phyloP scores from a whole-genome alignment of 2,888 invertebrate genomes.

The Lottia gigantea region DNA sequence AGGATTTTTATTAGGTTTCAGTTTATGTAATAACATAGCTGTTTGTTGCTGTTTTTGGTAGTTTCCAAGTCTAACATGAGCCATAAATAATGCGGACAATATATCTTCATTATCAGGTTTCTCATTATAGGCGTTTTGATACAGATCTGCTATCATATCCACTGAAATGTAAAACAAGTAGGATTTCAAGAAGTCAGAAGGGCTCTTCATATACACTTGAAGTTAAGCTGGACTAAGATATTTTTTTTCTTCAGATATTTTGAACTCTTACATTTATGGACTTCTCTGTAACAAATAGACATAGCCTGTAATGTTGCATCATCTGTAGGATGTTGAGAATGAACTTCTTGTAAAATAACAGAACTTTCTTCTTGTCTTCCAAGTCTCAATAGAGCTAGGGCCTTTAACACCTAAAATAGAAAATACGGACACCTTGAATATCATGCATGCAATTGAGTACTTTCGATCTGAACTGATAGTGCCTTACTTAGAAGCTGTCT shows the following conservation, averaged over 20 bases:
- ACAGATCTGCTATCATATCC: slow-evolving; percentile 87
- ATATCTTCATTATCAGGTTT: slow-evolving; percentile 92
- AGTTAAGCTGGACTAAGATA: too few relatives aligned
- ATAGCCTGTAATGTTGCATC: slow-evolving; percentile 95
- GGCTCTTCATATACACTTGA: too few relatives aligned
- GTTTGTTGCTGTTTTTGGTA: slow-evolving; percentile 90
- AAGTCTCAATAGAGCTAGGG: slow-evolving; percentile 87
- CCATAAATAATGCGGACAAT: slow-evolving; percentile 93
- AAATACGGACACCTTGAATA: neutral
- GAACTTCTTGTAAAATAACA: slow-evolving; percentile 78
- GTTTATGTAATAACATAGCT: slow-evolving; percentile 90
- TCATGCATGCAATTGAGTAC: neutral
- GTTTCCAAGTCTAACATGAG: slow-evolving; percentile 90
- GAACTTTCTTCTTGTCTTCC: slow-evolving; percentile 86
- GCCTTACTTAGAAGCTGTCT: too few relatives aligned
- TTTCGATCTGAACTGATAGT: too few relatives aligned
- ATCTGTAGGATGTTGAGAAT: slow-evolving; percentile 77
- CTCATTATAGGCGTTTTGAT: slow-evolving; percentile 87
- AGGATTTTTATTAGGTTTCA: slow-evolving; percentile 87
- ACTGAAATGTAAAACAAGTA: slow-evolving; percentile 72
- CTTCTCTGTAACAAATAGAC: slow-evolving; percentile 93
- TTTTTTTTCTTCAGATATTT: too few relatives aligned
- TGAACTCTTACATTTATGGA: slow-evolving; percentile 82
- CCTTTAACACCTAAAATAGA: slow-evolving; percentile 80
- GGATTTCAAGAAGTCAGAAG: too few relatives aligned